Conservation (phyloP, 1,140 invertebrate species). For the Drosophila littoralis region DNA sequence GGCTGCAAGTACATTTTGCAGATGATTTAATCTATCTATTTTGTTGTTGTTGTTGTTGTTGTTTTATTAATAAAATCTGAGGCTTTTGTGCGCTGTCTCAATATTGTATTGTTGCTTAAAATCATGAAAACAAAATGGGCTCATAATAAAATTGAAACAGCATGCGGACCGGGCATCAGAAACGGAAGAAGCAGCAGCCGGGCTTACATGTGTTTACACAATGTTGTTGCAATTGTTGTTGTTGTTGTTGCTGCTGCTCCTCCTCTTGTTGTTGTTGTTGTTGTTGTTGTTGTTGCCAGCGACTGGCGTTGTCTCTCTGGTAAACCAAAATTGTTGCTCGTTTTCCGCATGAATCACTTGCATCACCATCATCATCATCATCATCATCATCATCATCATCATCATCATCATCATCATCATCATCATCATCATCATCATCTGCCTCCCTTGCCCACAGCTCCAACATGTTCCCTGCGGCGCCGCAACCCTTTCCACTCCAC, state of each 20-base stretch:
- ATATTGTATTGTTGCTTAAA: constrained; percentile 24
- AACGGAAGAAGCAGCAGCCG: constrained; percentile 29
- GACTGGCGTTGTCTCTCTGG: constrained; percentile 74
- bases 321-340: constrained; percentile 82
- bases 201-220: constrained; percentile 65
- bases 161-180: constrained; percentile 36
- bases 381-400: constrained; percentile 72
- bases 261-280: constrained; percentile 29
- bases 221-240: constrained; percentile 36
- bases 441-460: constrained; percentile 17
- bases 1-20: constrained; percentile 46
- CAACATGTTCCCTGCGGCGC: background rate
- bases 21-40: constrained; percentile 68
- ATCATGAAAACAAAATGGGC: constrained; percentile 47
- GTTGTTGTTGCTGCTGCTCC: constrained; percentile 28
- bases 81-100: background rate
- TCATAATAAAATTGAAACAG: constrained; percentile 78
- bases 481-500: constrained; percentile 34
- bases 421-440: constrained; percentile 66
- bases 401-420: constrained; percentile 73
- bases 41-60: no score
- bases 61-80: constrained; percentile 44
- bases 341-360: constrained; percentile 82
- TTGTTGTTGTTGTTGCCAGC: constrained; percentile 45
- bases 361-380: constrained; percentile 68